Evolutionary conservation across 1,140 invertebrate genomes (phyloP).

Genomic region (Littorina saxatilis): DNA sequence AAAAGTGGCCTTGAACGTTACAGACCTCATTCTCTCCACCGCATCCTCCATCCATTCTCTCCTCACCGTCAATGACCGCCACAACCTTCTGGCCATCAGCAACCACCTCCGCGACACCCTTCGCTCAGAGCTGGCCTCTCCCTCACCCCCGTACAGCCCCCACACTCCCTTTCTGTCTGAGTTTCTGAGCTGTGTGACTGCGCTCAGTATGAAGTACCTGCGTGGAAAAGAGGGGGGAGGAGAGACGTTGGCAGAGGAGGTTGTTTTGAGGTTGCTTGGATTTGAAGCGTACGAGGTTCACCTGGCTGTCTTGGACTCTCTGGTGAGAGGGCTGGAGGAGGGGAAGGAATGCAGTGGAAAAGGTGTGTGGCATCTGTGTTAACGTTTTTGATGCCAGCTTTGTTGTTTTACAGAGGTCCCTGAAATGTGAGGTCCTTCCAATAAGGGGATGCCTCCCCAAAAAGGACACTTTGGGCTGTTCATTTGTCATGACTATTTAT

Average conservation of each 20-base stretch:
- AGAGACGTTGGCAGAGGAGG: background rate
- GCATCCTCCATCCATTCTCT: background rate
- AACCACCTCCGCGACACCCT: background rate
- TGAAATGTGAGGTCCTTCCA: no score
- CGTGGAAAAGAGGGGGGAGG: background rate
- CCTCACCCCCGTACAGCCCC: background rate
- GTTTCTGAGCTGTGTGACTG: slow-evolving; percentile 12
- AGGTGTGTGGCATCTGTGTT: slow-evolving; percentile 4
- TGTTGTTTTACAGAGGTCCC: background rate
- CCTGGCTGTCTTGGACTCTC: slow-evolving; percentile 45
- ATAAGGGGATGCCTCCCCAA: no score
- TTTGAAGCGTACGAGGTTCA: slow-evolving; percentile 56
- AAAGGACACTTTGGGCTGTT: no score
- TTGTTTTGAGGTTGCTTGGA: slow-evolving; percentile 34
- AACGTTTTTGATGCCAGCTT: background rate
- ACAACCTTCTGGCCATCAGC: slow-evolving; percentile 30
- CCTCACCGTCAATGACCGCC: background rate
- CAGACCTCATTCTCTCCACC: slow-evolving; percentile 23
- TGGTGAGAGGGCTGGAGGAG: background rate
- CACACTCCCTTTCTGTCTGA: slow-evolving; percentile 12
- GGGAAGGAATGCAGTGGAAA: slow-evolving; percentile 12
- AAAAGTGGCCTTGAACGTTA: slow-evolving; percentile 41
- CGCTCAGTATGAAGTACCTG: slow-evolving; percentile 18
- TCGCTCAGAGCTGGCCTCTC: background rate
- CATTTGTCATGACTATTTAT: no score